Base-by-base conservation (phyloP, 2,113 vertebrate species). In the Gasterosteus aculeatus region DNA sequence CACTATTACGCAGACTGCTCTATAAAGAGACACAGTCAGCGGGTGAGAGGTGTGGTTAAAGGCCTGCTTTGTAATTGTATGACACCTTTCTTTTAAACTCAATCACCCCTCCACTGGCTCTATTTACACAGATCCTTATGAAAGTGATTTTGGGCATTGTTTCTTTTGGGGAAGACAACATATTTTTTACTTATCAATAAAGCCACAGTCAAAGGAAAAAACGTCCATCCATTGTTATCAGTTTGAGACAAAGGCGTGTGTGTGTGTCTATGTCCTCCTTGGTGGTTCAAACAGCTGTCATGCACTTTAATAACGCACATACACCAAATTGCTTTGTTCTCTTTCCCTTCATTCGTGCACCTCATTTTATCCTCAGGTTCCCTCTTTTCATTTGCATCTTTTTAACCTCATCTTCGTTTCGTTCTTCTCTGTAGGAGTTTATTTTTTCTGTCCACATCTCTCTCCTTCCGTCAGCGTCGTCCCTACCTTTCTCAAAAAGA, bases 271-370 rank as follows among this genome's bases (percentile, higher is more conserved):
- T 93, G 95, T 88, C 95, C 93, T 95, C 95, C 93, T 91, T 75
- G 87, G 91, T 95, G 95, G 94, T 95, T 95, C 93, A 93, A 95
- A 94, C 94, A 96, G 93, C 95, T 96, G 95, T 92, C 94, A 92
- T 59, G 83, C 85, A 93, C 91, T 92, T 92, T 94, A 95, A 95
- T 94, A 90, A 90, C 91, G 92, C 91, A 93, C 90, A 87, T 83
- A 84, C n/a, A 69, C 51, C 51, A 66, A 62, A 47, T 74, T 19
- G 76, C 65, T 80, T 81, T 86, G 76, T 92, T 93, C 91, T 89
- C 83, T 80, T 84, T 26, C 86, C 91, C 90, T 83, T 80, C 89
- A 89, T 89, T 42, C 10, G 72, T 59, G 42, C 42, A 26, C 14
- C n/a, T 4, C 14, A 15, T 53, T 70, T 72, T 62, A 72, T 64